These are phyloP conservation scores for Pimephales promelas DNA, from an alignment of 2,113 vertebrate genomes.

Conservation along the genomic window DNA sequence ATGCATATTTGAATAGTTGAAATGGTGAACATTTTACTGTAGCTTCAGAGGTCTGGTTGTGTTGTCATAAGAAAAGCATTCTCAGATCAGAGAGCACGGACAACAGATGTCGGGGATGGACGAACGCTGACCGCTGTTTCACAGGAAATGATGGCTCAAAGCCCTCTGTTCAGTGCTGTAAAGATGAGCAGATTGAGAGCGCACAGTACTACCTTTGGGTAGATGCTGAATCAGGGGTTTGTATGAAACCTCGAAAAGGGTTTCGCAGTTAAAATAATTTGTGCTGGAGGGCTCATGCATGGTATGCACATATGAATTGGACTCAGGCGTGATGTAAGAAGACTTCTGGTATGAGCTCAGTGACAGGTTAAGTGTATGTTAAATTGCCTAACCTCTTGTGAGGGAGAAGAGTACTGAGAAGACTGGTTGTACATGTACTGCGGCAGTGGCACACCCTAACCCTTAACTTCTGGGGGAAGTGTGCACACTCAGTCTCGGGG, in stretches of 20 bases:
- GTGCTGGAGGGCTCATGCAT: background rate
- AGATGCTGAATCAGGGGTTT: conserved; percentile 16
- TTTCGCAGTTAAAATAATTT: background rate
- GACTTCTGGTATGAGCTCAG: background rate
- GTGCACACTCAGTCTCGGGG: conserved; percentile 39
- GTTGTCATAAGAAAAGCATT: conserved; percentile 3
- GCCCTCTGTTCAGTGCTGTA: conserved; percentile 7
- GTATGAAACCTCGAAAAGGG: background rate
- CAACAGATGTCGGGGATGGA: conserved; percentile 2
- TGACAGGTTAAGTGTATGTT: conserved; percentile 2
- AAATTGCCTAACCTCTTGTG: background rate
- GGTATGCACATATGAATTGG: background rate
- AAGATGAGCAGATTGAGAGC: background rate
- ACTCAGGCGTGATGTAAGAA: background rate
- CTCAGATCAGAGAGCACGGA: background rate
- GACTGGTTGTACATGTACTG: conserved; percentile 35
- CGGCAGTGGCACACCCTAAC: conserved; percentile 34
- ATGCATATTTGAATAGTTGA: background rate
- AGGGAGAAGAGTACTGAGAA: conserved; percentile 18
- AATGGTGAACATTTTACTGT: background rate
- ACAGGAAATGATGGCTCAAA: conserved; percentile 20
- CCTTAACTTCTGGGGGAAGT: conserved; percentile 40
- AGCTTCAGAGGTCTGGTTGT: background rate
- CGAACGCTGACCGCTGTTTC: conserved; percentile 6
- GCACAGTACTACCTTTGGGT: background rate